Percentiles rank a stretch among this genome's conserved stretches.
Evolutionary conservation across 2,888 invertebrate genomes (phyloP).

Genomic region (Andrena minutula): DNA sequence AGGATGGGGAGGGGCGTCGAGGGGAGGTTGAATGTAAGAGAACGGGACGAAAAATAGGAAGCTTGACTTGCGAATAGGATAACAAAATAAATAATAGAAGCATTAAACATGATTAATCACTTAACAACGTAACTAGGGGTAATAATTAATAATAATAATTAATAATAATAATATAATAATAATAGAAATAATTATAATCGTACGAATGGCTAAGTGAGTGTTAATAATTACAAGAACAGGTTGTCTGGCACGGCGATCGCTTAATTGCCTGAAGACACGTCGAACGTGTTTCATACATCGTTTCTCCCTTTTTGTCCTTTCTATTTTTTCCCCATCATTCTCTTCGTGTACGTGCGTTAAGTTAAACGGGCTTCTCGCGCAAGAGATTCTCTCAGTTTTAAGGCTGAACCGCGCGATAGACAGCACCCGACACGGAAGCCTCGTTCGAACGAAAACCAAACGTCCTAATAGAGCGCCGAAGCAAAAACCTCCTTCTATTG

Average conservation of each 20-base stretch:
- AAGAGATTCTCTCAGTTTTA: slow-evolving; percentile 69
- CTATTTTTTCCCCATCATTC: slow-evolving; percentile 5
- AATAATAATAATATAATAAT: slow-evolving; percentile 71
- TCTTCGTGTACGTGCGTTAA: slow-evolving; percentile 24
- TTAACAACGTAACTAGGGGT: slow-evolving; percentile 84
- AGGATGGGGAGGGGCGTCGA: neutral
- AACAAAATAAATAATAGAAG: slow-evolving; percentile 85
- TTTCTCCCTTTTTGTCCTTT: slow-evolving; percentile 41
- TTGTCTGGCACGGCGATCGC: slow-evolving; percentile 74
- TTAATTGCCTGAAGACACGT: slow-evolving; percentile 67
- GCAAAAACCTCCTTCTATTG: neutral
- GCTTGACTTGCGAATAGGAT: slow-evolving; percentile 77
- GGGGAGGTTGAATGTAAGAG: slow-evolving; percentile 49
- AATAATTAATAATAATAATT: slow-evolving; percentile 79
- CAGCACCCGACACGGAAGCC: slow-evolving; percentile 47
- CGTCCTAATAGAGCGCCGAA: neutral
- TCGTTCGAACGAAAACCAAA: neutral
- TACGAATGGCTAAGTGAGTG: slow-evolving; percentile 78
- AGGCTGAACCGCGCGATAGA: slow-evolving; percentile 68
- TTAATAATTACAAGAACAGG: slow-evolving; percentile 81
- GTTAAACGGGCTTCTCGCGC: slow-evolving; percentile 48
- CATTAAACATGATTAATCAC: slow-evolving; percentile 84
- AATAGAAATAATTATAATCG: slow-evolving; percentile 73
- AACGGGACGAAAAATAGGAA: slow-evolving; percentile 66
- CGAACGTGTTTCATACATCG: slow-evolving; percentile 59